Base-by-base conservation (phyloP, 2,888 invertebrate genomes). In the Elegia similella region DNA sequence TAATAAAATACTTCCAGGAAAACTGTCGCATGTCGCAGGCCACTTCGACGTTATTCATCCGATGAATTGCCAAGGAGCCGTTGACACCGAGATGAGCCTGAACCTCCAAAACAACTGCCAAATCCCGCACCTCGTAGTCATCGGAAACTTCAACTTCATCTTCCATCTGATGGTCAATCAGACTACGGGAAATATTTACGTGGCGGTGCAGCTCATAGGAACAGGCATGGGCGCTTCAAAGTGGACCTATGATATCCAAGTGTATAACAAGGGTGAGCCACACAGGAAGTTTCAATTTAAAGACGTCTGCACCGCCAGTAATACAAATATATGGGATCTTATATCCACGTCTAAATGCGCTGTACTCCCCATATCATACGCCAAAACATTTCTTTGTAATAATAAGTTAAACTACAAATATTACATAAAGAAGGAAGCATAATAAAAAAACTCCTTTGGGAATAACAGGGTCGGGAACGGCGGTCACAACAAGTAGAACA, bases 231-330 rank as follows among this genome's bases (percentile, higher is more conserved):
- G 82, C 59, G 87, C 88, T 0, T 55, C 63, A 0, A 87, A 86
- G 62, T 90, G 89, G 89, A 62, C 57, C 0, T 89, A 86, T 56
- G 84, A 88, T 59, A 62, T 89, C 0, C 82, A 88, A 7, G 58
- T 89, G 1, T 90, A 80, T 60, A 81, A 87, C 47, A 88, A 89
- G 65, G 67, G 63, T 0, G 67, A 82, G 30, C 78, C 78, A 0
- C 73, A 78, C 0, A 78, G 83, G 38, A 87, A 86, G 56, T 84
- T 67, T 47, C 62, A 63, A 0, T 83, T 69, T 50, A 50, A 53
- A 0, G 83, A 83, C 42, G 61, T 60, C 12, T 88, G 88, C 55
- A 60, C 61, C 1, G 73, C 84, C 0, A 57, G 64, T 7, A 59
- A 12, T 1, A 75, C 65, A 1, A 55, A 74, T 0, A 13, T 81